phyloP scores from a whole-genome alignment of 2,888 invertebrate genomes.

The Ormyrus nitidulus region DNA sequence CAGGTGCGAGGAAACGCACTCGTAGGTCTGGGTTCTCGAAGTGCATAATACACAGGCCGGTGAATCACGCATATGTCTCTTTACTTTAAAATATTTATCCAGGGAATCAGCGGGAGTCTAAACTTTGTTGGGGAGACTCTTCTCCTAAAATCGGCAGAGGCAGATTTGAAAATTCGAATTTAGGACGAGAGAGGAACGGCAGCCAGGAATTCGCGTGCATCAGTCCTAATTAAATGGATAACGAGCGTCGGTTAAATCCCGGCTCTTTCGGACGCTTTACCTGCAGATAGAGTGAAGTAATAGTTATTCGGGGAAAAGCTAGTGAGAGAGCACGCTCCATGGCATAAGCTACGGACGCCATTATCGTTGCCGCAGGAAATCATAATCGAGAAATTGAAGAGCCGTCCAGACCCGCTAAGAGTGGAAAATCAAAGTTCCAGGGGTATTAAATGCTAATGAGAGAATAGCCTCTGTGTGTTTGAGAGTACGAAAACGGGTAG shows the following conservation, averaged over 20 bases:
- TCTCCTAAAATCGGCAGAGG: slow-evolving; percentile 36
- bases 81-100: slow-evolving; percentile 55
- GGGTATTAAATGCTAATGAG: slow-evolving; percentile 71
- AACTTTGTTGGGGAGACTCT: slow-evolving; percentile 48
- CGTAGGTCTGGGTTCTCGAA: slow-evolving; percentile 9
- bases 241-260: slow-evolving; percentile 61
- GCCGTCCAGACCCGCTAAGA: slow-evolving; percentile 52
- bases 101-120: slow-evolving; percentile 37
- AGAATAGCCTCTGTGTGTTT: slow-evolving; percentile 47
- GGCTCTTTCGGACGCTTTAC: slow-evolving; percentile 57
- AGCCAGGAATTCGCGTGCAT: slow-evolving; percentile 34
- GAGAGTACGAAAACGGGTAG: neutral
- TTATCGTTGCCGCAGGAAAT: slow-evolving; percentile 64
- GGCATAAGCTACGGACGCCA: slow-evolving; percentile 55
- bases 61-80: slow-evolving; percentile 48
- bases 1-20: neutral
- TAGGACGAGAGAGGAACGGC: slow-evolving; percentile 42
- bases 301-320: slow-evolving; percentile 58
- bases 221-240: slow-evolving; percentile 65
- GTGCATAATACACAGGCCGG: slow-evolving; percentile 16
- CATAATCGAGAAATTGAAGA: slow-evolving; percentile 67
- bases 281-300: slow-evolving; percentile 61
- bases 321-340: slow-evolving; percentile 35
- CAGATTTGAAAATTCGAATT: slow-evolving; percentile 58
- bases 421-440: slow-evolving; percentile 69